Base-by-base conservation (phyloP, 2,888 invertebrate genomes). In the Calameuta idolon region DNA sequence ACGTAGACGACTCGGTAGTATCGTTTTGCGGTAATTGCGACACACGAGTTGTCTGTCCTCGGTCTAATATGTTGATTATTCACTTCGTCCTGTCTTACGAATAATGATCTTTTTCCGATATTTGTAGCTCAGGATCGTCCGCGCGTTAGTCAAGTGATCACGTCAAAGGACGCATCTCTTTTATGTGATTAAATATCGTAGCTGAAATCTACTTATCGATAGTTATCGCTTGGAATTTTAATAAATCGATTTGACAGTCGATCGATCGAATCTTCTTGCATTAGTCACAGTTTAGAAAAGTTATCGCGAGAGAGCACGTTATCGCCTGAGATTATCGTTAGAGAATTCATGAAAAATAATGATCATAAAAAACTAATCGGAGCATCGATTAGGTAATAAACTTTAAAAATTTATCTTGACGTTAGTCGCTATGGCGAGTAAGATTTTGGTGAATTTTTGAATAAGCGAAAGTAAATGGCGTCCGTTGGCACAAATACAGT, bases 31-130 rank as follows among this genome's bases (percentile, higher is more conserved):
- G 78, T 77, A 84, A 86, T 86, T 84, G 80, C 83, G 82, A 84
- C 83, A 81, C 83, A 40, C 37, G 77, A 23, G 75, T 79, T 73
- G 76, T 79, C 74, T 80, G 87, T 86, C 86, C 88, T 88, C 87
- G 88, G 85, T 85, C 84, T 86, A 84, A 88, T 88, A 88, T 86
- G 84, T 82, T 84, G 85, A 88, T 87, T 85, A 81, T 76, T 75
- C 75, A 76, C 55, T 55, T 31, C 30, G 34, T 74, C 75, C 77
- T 77, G 76, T 77, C 80, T 78, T 71, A 78, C 71, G 77, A 80
- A 82, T 78, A 74, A 12, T 55, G 76, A 82, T 80, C 83, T 75
- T 71, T 77, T 75, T 69, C 77, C 69, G 74, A 69, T 75, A 55
- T 55, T 55, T 55, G 23, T 55, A 55, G 55, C 55, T 55, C 0